Percentiles rank a stretch among this genome's conserved stretches.
These are phyloP conservation scores for Scaptomyza parva DNA, from an alignment of 2,888 invertebrate genomes.

Conservation along the genomic window DNA sequence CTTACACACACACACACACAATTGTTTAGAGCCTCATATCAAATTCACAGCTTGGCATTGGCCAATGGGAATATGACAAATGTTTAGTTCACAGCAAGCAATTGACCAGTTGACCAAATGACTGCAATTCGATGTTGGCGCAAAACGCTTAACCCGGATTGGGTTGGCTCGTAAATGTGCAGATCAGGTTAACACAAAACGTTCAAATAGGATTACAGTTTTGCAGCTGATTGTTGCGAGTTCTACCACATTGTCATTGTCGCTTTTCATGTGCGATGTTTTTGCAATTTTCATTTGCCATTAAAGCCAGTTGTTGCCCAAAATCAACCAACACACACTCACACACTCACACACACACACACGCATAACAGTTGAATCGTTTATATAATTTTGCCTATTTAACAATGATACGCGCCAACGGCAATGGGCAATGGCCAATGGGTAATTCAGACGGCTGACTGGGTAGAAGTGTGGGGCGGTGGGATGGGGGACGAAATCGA, in stretches of 20 bases:
- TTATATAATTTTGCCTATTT: constrained; percentile 67
- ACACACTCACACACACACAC: neutral
- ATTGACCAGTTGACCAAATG: neutral
- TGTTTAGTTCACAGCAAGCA: neutral
- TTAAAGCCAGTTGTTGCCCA: constrained; percentile 14
- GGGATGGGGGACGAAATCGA: constrained; percentile 58
- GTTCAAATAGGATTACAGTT: constrained; percentile 13
- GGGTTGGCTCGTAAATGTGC: neutral
- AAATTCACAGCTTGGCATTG: neutral
- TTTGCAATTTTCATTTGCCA: constrained; percentile 38
- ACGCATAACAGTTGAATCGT: constrained; percentile 21
- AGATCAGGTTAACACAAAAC: neutral
- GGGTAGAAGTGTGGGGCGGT: constrained; percentile 24
- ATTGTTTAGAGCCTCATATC: too few species aligned
- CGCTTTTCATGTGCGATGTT: constrained; percentile 19
- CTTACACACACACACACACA: neutral
- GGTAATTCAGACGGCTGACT: constrained; percentile 6
- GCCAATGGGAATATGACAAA: neutral
- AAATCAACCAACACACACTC: constrained; percentile 34
- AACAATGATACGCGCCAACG: constrained; percentile 57
- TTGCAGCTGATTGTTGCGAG: constrained; percentile 12
- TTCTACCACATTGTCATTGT: too few species aligned
- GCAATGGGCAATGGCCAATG: constrained; percentile 27
- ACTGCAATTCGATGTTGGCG: neutral
- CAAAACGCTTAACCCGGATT: neutral